Evolutionary conservation across 2,113 vertebrate genomes (phyloP).

Genomic region (Pygoscelis antarcticus): DNA sequence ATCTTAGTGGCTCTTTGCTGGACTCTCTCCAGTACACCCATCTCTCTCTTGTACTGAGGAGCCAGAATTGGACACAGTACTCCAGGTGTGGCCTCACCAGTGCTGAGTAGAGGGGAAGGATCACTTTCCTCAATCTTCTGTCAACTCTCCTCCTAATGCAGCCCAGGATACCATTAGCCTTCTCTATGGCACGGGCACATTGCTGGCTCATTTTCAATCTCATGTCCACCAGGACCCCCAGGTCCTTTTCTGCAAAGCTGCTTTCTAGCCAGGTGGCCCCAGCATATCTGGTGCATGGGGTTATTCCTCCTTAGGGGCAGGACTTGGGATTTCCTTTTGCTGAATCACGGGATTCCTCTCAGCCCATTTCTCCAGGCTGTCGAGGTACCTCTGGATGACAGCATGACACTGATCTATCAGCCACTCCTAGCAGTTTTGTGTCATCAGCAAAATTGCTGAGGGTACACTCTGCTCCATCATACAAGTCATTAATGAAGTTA

Average conservation of each 20-base stretch:
- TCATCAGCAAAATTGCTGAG: background rate
- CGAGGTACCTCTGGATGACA: background rate
- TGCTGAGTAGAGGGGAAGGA: background rate
- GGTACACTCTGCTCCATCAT: background rate
- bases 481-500: background rate
- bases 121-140: background rate
- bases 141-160: background rate
- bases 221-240: background rate
- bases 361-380: background rate
- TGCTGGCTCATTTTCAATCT: background rate
- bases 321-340: background rate
- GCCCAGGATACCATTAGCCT: background rate
- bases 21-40: background rate
- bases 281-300: background rate
- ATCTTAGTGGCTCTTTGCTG: background rate
- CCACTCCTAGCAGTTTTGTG: background rate
- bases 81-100: background rate
- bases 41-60: background rate
- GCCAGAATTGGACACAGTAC: background rate
- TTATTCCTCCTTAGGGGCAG: background rate
- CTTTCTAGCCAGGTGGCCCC: background rate
- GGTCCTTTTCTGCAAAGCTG: background rate
- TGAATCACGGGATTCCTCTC: background rate
- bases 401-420: background rate
- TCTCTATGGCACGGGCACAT: background rate